Conservation (phyloP, 2,113 vertebrate genomes). For the Leucopsar rothschildi region DNA sequence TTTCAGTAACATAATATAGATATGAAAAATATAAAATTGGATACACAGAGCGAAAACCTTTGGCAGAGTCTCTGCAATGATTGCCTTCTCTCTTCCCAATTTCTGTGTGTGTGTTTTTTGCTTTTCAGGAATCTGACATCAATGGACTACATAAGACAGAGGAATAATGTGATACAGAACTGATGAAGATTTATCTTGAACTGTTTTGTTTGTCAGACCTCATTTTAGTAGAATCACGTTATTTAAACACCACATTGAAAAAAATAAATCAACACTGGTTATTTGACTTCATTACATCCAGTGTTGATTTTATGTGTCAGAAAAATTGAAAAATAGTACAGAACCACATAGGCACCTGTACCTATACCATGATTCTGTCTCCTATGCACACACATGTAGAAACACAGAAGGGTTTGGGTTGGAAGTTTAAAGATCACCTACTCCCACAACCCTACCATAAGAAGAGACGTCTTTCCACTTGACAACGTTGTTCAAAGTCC, state of each 20-base stretch:
- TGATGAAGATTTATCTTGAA: background rate
- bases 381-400: background rate
- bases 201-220: background rate
- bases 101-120: background rate
- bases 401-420: background rate
- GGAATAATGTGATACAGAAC: background rate
- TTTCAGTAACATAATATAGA: background rate
- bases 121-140: background rate
- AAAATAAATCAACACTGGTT: background rate
- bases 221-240: background rate
- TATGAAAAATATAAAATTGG: background rate
- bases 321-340: background rate
- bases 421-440: background rate
- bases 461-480: background rate
- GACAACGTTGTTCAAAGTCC: background rate
- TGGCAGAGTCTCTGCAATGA: background rate
- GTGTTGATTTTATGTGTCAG: background rate
- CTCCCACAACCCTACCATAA: fast-evolving
- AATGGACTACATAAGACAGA: background rate
- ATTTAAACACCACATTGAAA: background rate
- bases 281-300: background rate
- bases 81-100: background rate
- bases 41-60: background rate
- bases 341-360: fast-evolving
- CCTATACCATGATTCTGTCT: fast-evolving